These are phyloP conservation scores for Ricordea florida DNA, from an alignment of 92 coral and sea anemone genomes.

Conservation along the genomic window DNA sequence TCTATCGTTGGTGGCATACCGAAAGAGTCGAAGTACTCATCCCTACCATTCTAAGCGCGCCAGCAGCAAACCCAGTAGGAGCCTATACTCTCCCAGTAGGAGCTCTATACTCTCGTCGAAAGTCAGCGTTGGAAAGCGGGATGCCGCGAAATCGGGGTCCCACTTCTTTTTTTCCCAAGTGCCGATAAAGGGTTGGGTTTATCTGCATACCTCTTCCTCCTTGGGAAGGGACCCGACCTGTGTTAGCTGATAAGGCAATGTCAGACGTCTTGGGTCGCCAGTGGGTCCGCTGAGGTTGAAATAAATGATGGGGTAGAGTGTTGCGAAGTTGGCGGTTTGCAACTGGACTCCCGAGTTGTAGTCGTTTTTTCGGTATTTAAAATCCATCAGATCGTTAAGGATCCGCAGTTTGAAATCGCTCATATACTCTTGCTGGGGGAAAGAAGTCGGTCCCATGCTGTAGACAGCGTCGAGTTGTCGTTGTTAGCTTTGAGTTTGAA, in stretches of 20 bases:
- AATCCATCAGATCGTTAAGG: background rate
- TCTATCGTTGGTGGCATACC: too few relatives aligned
- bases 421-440: background rate
- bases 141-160: background rate
- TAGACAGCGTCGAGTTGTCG: too few relatives aligned
- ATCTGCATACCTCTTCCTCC: background rate
- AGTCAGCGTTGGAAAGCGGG: background rate
- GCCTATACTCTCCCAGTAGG: too few relatives aligned
- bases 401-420: background rate
- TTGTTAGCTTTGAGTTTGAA: too few relatives aligned
- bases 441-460: background rate
- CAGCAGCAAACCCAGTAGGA: background rate
- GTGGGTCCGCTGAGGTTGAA: too few relatives aligned
- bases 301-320: too few relatives aligned
- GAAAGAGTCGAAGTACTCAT: too few relatives aligned
- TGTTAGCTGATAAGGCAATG: background rate
- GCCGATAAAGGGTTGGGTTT: background rate
- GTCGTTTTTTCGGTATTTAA: background rate
- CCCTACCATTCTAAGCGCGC: too few relatives aligned
- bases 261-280: background rate
- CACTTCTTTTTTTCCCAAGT: background rate
- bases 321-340: background rate
- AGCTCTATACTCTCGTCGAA: too few relatives aligned
- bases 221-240: too few relatives aligned
- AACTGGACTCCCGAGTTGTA: background rate